Base-by-base conservation (phyloP, 2,888 invertebrate genomes). In the Lathronympha strigana region DNA sequence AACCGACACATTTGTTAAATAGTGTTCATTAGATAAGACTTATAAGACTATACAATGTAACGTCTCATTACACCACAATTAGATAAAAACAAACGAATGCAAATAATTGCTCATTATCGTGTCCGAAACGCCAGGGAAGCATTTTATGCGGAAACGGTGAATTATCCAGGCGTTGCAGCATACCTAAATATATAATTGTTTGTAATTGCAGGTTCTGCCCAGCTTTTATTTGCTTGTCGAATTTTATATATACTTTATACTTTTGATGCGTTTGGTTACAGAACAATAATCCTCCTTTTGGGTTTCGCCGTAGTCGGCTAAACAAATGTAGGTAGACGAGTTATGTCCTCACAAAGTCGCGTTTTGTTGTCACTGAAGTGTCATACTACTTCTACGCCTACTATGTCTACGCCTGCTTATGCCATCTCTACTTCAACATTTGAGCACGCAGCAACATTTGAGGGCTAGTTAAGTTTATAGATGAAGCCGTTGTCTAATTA, bases 161-260 rank as follows among this genome's bases (percentile, higher is more conserved):
- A 45, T 57, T 57, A 57, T 13, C 28, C 55, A 28, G 21, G 31
- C 43, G 21, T 57, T 45, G 21, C 57, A 28, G 21, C 23, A 45
- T 47, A 23, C 43, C 43, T 43, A 1, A n/a, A 23, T n/a, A n/a
- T n/a, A 13, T 23, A 5, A 45, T 19, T 21, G 9, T 45, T 40
- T 43, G 9, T 57, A 45, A 57, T 57, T 43, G 31, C 43, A 17
- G 45, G 13, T n/a, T 17, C 19, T 40, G 28, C 28, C 11, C 11
- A 38, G n/a, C 19, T 23, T 15, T 15, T n/a, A 3, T 43, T 57
- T 19, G 31, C 13, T 15, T n/a, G 21, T 57, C 40, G 43, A 40
- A 45, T 57, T 45, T 17, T 57, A n/a, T n/a, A n/a, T n/a, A n/a
- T n/a, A n/a, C n/a, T 47, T n/a, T n/a, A 21, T 21, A 21, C 25